phyloP scores from a whole-genome alignment of 2,797 vertebrate genomes.

The Peromyscus nudipes region DNA sequence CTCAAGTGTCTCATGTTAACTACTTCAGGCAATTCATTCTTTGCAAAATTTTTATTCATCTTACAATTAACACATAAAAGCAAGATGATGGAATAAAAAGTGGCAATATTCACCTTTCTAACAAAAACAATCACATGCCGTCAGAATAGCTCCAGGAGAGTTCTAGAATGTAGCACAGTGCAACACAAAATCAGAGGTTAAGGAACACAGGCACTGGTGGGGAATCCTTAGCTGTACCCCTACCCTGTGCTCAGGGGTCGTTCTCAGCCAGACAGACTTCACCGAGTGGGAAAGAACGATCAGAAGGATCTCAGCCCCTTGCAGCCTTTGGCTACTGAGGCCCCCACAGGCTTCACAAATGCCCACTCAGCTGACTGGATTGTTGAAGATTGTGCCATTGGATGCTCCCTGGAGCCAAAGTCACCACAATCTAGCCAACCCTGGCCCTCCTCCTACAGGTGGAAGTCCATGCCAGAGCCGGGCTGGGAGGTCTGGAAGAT shows the following conservation, averaged over 20 bases:
- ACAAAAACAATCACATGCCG: not conserved
- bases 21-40: not conserved
- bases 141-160: not conserved
- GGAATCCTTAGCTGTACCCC: not conserved
- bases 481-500: not conserved
- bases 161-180: not conserved
- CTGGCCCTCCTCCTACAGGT: not conserved
- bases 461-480: not conserved
- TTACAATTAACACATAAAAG: constrained; percentile 41
- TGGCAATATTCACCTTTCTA: not conserved
- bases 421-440: not conserved
- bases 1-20: not conserved
- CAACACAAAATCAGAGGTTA: not conserved
- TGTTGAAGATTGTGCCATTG: not conserved
- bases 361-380: not conserved
- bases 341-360: not conserved
- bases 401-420: not conserved
- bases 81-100: not conserved
- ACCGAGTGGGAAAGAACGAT: not conserved
- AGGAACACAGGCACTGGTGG: not conserved
- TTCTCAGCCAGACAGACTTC: not conserved
- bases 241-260: not conserved
- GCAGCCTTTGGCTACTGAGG: not conserved
- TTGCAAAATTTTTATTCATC: constrained; percentile 17
- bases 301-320: not conserved